These are phyloP conservation scores for Tupaia chinensis DNA, from an alignment of 2,113 vertebrate species.

Conservation along the genomic window DNA sequence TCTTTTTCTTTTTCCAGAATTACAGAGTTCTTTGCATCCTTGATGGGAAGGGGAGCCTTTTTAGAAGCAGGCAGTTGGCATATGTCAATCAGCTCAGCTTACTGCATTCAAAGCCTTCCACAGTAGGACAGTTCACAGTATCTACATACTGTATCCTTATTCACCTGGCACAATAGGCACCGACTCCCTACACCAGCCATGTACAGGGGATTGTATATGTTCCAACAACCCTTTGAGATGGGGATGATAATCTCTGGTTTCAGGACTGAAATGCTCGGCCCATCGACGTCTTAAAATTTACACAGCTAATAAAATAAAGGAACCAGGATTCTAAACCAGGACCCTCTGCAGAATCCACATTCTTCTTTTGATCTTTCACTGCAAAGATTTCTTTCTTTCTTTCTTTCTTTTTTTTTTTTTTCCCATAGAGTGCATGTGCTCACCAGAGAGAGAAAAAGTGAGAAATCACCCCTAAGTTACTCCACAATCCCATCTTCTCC, in stretches of 20 bases:
- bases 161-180: background rate
- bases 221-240: background rate
- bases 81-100: background rate
- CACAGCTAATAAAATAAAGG: background rate
- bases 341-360: background rate
- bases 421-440: too few relatives aligned
- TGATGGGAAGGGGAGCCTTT: background rate
- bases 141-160: background rate
- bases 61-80: background rate
- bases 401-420: too few relatives aligned
- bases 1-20: constrained; percentile 16
- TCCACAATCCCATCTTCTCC: too few relatives aligned
- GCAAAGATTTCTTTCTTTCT: too few relatives aligned
- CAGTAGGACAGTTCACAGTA: accelerated
- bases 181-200: background rate
- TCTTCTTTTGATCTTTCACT: background rate
- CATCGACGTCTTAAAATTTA: background rate
- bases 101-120: background rate
- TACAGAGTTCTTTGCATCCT: background rate
- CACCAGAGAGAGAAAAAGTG: too few relatives aligned
- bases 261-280: background rate
- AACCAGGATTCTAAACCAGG: background rate
- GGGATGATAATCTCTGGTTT: background rate
- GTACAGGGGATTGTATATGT: background rate
- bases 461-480: too few relatives aligned